A percentile compares a stretch with the other conserved stretches of the same genome.
Evolutionary conservation across 2,113 vertebrate genomes (phyloP).

Genomic region (Pangasianodon hypophthalmus): DNA sequence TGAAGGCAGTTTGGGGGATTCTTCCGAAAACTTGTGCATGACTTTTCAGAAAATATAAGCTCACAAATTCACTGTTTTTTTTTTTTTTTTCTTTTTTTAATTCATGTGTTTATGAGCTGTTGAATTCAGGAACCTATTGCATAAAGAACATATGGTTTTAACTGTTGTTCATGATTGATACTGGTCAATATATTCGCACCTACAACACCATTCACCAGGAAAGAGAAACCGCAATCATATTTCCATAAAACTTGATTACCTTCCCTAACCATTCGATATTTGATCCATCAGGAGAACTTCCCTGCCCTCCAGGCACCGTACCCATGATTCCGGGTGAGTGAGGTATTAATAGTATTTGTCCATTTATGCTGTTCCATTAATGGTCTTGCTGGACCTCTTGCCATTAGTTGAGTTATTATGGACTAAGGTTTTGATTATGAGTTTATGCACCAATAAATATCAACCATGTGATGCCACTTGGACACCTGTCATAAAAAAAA

Average conservation of each 20-base stretch:
- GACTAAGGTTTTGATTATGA: not conserved
- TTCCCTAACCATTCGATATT: not conserved
- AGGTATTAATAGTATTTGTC: not conserved
- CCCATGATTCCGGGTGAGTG: slow-evolving; percentile 12
- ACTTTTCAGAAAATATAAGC: not conserved
- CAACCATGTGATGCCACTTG: not conserved
- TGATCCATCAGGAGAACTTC: not conserved
- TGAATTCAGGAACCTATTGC: not conserved
- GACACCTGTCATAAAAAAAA: not conserved
- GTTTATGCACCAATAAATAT: not conserved
- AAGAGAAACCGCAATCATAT: not conserved
- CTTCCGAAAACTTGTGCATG: not conserved
- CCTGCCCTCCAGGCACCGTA: not conserved
- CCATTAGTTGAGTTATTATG: not conserved
- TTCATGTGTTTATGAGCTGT: not conserved
- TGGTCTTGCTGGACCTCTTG: not conserved
- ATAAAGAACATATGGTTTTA: not conserved
- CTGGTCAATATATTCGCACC: not conserved
- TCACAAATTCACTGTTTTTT: no score
- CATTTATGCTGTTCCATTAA: not conserved
- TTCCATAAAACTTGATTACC: not conserved
- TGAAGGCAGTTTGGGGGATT: not conserved
- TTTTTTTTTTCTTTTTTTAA: no score
- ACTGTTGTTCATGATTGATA: not conserved
- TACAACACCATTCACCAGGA: not conserved